Percentiles rank a stretch among this genome's conserved stretches.
These are phyloP conservation scores for Ganaspis brasiliensis DNA, from an alignment of 2,888 invertebrate genomes.

Conservation along the genomic window DNA sequence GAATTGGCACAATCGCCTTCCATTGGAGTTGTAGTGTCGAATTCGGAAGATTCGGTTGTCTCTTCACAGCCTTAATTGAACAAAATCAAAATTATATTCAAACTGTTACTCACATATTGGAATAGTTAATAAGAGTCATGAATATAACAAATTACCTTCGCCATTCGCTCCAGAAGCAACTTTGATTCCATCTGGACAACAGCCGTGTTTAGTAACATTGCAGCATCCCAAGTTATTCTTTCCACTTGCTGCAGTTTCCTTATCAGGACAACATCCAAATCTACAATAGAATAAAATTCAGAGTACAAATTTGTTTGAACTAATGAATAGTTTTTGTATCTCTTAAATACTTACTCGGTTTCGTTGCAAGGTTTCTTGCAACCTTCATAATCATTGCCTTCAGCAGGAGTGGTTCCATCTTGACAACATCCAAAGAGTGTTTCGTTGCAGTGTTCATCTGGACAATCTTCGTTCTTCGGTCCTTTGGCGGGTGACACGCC, in stretches of 20 bases:
- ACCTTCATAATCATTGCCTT: slow-evolving; percentile 92
- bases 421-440: slow-evolving; percentile 94
- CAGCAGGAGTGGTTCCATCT: slow-evolving; percentile 88
- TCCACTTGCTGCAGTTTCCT: slow-evolving; percentile 79
- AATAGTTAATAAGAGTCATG: not conserved
- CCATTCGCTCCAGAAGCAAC: slow-evolving; percentile 85
- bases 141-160: slow-evolving; percentile 79
- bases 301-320: slow-evolving; percentile 54
- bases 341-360: slow-evolving; percentile 81
- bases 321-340: slow-evolving; percentile 26
- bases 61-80: slow-evolving; percentile 70
- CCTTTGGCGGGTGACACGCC: slow-evolving; percentile 90
- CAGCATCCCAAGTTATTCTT: slow-evolving; percentile 79
- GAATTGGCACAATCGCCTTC: slow-evolving; percentile 82
- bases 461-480: slow-evolving; percentile 88
- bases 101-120: not conserved
- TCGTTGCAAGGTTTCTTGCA: slow-evolving; percentile 86
- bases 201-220: slow-evolving; percentile 83
- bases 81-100: not conserved
- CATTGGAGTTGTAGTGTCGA: slow-evolving; percentile 69
- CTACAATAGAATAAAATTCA: slow-evolving; percentile 63
- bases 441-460: slow-evolving; percentile 86
- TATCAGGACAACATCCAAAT: slow-evolving; percentile 83
- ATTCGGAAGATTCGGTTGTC: slow-evolving; percentile 63
- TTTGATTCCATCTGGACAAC: slow-evolving; percentile 87